These are phyloP conservation scores for Trinorchestia longiramus DNA, from an alignment of 1,140 invertebrate species.

Conservation along the genomic window DNA sequence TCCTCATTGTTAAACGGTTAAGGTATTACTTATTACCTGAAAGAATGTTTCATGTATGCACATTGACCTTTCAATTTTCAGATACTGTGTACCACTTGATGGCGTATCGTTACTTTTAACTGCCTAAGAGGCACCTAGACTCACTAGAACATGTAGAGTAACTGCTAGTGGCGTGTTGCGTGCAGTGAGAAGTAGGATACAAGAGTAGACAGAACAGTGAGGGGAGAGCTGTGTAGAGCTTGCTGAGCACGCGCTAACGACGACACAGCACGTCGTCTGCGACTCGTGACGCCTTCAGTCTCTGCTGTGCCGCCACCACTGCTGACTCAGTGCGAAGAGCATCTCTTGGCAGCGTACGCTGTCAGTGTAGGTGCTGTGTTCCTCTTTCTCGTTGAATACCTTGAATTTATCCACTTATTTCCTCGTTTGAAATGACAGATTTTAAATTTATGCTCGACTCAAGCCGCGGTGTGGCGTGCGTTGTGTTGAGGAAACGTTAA, in stretches of 20 bases:
- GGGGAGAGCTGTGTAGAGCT: too few relatives aligned
- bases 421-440: neutral
- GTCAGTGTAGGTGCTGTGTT: neutral
- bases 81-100: too few relatives aligned
- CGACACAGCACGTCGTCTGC: neutral
- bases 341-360: constrained; percentile 21
- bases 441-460: neutral
- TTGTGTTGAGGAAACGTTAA: too few relatives aligned
- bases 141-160: neutral
- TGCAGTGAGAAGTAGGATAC: too few relatives aligned
- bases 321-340: neutral
- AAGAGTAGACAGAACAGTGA: too few relatives aligned
- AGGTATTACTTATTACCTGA: too few relatives aligned
- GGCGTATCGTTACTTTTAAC: too few relatives aligned
- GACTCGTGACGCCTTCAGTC: neutral
- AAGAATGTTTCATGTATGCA: too few relatives aligned
- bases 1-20: too few relatives aligned
- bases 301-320: neutral
- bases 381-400: neutral
- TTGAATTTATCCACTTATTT: neutral
- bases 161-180: neutral
- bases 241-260: too few relatives aligned
- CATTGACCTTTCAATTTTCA: too few relatives aligned
- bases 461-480: neutral
- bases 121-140: too few relatives aligned